Evolutionary conservation across 2,888 invertebrate genomes (phyloP), one percentile per base, ranked within the genome.

Genomic region (Gymnocheta viridis): DNA sequence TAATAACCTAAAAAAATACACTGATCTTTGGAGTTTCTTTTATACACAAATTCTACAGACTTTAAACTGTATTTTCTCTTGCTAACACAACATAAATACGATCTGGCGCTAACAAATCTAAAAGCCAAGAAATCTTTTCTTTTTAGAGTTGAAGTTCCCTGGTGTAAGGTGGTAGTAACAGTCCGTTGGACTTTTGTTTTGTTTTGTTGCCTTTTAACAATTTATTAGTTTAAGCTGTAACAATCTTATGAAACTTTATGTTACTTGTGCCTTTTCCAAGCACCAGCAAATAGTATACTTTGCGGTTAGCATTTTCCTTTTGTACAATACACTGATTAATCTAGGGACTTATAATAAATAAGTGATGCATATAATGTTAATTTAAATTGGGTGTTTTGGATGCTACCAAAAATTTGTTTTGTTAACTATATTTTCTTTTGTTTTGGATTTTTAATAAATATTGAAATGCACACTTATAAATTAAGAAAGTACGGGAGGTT

Each of bases 221-320:
- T 47, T 19, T 47, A 47, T 47, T 47, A 47, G 19, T 47, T 47
- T 19, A 17, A 47, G 67, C 69, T 66, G 51, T 69, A 72, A 58
- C 29, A 64, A 66, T 35, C 49, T 82, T 70, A 82, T 82, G 76
- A 77, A 66, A 77, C 49, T 77, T 82, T 82, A 77, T 82, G 76
- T 51, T 32, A 12, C n/a, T 32, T 58, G 24, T 56, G 58, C 27
- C 35, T 64, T 47, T 27, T 60, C 1, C 14, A 12, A 41, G 41
- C 5, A 7, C 19, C 19, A 19, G 2, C 17, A 9, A 47, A 19
- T 1, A 19, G 19, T 19, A 19, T 7, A 19, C 1, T 47, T 4
- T 47, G 47, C 19, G 47, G 47, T 47, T 47, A 19, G 47, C 10
- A 10, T 38, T 12, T 38, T 38, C 7, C n/a, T 44, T 76, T 41